These are phyloP conservation scores for Channa striata DNA, from an alignment of 2,797 vertebrate genomes.

Conservation along the genomic window DNA sequence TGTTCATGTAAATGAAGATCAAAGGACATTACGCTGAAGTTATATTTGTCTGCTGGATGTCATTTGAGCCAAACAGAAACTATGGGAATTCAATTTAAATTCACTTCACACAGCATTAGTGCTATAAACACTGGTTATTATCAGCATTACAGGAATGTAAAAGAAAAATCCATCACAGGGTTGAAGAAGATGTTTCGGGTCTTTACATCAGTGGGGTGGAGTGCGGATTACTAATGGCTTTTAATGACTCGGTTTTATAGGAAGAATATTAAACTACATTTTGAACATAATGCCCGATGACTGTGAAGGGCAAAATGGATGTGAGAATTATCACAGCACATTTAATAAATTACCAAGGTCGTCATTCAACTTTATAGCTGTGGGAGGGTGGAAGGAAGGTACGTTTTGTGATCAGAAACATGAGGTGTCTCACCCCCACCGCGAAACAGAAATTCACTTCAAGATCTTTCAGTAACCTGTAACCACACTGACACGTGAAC, in stretches of 20 bases:
- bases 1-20: constrained; percentile 58
- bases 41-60: constrained; percentile 43
- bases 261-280: constrained; percentile 17
- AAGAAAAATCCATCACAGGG: constrained; percentile 7
- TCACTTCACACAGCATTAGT: constrained; percentile 10
- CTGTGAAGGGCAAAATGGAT: constrained; percentile 30
- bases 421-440: too few species aligned
- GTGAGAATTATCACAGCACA: not conserved
- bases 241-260: constrained; percentile 15
- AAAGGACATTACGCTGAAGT: constrained; percentile 42
- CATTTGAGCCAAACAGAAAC: constrained; percentile 31
- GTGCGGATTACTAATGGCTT: constrained; percentile 14
- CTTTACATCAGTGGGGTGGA: not conserved
- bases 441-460: too few species aligned
- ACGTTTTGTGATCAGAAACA: not conserved
- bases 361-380: constrained; percentile 8
- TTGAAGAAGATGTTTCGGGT: not conserved
- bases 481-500: not conserved
- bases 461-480: constrained; percentile 25
- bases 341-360: constrained; percentile 28
- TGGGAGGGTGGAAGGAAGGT: not conserved
- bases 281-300: constrained; percentile 21
- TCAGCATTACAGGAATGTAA: not conserved
- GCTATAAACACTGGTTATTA: constrained; percentile 9
- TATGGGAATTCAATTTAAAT: constrained; percentile 11